Percentiles rank a stretch among this genome's conserved stretches.
These are phyloP conservation scores for Halocaridina rubra DNA, from an alignment of 2,888 invertebrate species.

Conservation along the genomic window DNA sequence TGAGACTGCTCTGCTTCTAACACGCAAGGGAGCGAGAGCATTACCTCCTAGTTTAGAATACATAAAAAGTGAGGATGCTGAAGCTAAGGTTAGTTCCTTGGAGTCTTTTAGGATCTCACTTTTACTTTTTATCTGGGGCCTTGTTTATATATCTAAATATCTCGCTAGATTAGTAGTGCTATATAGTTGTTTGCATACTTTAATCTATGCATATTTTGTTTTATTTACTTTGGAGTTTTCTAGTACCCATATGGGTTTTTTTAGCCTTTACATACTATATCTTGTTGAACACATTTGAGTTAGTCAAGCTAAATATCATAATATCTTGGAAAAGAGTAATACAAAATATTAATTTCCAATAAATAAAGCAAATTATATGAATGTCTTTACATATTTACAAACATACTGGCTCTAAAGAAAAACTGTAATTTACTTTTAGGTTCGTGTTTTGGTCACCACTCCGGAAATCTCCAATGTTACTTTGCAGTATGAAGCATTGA, in stretches of 20 bases:
- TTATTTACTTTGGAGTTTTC: no score
- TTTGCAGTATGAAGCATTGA: constrained; percentile 19
- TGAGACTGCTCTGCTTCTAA: constrained; percentile 33
- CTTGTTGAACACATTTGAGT: no score
- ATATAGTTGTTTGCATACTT: background rate
- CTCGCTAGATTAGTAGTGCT: background rate
- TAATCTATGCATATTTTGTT: background rate
- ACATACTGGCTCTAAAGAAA: no score
- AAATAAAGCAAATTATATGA: no score
- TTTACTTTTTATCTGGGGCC: background rate
- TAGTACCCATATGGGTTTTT: no score
- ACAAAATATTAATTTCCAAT: background rate
- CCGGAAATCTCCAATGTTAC: constrained; percentile 5
- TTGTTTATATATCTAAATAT: no score
- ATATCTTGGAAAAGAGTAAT: background rate
- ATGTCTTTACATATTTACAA: no score
- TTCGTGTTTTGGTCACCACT: background rate
- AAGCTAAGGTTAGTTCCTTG: constrained; percentile 45
- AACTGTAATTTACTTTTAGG: background rate
- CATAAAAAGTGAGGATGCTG: constrained; percentile 53
- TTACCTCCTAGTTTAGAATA: constrained; percentile 52
- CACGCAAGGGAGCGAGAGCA: background rate
- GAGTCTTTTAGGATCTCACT: background rate
- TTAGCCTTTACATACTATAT: background rate
- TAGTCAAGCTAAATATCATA: no score